These are phyloP conservation scores for Linurgus olivaceus DNA, from an alignment of 2,797 vertebrate genomes.

Conservation along the genomic window DNA sequence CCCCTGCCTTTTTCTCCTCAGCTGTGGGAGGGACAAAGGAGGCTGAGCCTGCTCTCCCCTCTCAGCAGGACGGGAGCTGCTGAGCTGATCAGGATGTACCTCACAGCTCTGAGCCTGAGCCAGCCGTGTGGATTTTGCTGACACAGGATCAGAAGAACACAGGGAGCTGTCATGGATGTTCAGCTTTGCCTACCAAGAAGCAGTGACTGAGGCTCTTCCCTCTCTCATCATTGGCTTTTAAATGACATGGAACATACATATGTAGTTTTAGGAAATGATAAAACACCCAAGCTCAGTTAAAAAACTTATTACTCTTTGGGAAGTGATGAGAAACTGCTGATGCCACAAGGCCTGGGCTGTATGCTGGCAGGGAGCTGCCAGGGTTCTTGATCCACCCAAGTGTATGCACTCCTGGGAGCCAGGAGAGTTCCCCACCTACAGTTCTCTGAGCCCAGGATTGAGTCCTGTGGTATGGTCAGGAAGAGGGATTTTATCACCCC, in stretches of 20 bases:
- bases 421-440: not conserved
- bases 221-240: not conserved
- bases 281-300: not conserved
- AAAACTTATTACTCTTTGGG: not conserved
- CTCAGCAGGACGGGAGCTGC: not conserved
- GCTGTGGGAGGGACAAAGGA: not conserved
- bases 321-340: not conserved
- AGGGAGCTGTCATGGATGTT: not conserved
- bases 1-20: not conserved
- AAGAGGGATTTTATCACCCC: not conserved
- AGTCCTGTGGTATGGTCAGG: not conserved
- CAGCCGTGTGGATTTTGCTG: not conserved
- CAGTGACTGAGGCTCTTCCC: not conserved
- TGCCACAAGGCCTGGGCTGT: not conserved
- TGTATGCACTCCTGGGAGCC: not conserved
- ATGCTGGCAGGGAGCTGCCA: not conserved
- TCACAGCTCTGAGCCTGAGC: not conserved
- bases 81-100: rapidly evolving
- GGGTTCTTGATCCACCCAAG: not conserved
- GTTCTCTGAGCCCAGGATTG: not conserved
- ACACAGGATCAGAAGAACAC: not conserved
- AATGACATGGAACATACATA: not conserved
- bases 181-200: not conserved
- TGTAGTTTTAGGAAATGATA: not conserved
- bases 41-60: not conserved